These are phyloP conservation scores for Trissoscelio sp. DNA, from an alignment of 2,888 invertebrate species.

Conservation along the genomic window DNA sequence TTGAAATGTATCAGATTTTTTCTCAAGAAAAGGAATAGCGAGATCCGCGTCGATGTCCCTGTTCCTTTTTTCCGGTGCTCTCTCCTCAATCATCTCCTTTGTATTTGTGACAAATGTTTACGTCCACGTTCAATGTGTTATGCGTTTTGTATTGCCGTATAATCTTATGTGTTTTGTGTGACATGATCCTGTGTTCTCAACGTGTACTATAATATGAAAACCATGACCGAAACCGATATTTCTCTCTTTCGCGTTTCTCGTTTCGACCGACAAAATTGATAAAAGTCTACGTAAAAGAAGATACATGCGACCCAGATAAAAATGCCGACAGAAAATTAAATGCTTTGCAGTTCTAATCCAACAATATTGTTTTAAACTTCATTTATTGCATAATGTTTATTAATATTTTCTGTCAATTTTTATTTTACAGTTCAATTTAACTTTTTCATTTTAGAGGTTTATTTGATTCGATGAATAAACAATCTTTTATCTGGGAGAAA, in stretches of 20 bases:
- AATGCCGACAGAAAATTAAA: no score
- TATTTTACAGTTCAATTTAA: no score
- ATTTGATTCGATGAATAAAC: no score
- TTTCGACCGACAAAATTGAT: not conserved
- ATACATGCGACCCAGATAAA: no score
- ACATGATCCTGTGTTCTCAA: slow-evolving; percentile 53
- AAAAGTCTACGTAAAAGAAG: slow-evolving; percentile 14
- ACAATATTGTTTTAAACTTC: no score
- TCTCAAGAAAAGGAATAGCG: slow-evolving; percentile 46
- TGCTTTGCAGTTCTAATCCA: no score
- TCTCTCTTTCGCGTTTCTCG: not conserved
- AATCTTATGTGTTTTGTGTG: slow-evolving; percentile 54
- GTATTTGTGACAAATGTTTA: slow-evolving; percentile 53
- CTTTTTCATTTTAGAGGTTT: no score
- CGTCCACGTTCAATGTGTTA: slow-evolving; percentile 51
- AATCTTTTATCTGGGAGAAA: no score
- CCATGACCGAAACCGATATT: slow-evolving; percentile 28
- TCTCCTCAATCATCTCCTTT: slow-evolving; percentile 29
- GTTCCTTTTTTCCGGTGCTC: slow-evolving; percentile 32
- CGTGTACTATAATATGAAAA: slow-evolving; percentile 43
- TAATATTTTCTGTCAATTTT: no score
- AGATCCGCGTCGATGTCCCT: slow-evolving; percentile 25
- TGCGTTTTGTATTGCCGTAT: slow-evolving; percentile 50
- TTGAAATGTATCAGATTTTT: slow-evolving; percentile 29
- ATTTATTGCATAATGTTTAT: no score